Conservation (phyloP, 2,797 vertebrate genomes). For the Miopithecus talapoin region DNA sequence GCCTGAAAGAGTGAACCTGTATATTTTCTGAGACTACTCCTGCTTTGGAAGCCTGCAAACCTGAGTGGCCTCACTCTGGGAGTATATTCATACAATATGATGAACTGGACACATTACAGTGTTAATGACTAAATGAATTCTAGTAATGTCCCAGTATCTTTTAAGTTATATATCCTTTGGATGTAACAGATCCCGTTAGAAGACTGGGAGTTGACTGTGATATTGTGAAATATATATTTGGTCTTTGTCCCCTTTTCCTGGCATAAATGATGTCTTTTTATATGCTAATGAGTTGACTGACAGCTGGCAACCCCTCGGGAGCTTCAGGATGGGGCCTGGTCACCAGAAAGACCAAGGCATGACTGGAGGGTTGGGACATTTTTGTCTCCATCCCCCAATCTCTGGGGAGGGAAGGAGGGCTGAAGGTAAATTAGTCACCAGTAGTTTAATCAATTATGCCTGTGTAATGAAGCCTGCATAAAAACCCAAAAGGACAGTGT, state of each 20-base stretch:
- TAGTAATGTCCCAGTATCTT: not conserved
- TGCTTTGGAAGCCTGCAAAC: not conserved
- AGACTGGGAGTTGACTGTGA: not conserved
- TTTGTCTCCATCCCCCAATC: not conserved
- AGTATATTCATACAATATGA: not conserved
- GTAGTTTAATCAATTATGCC: not conserved
- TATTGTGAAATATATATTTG: not conserved
- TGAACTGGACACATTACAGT: not conserved
- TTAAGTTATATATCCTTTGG: not conserved
- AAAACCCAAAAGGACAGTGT: not conserved
- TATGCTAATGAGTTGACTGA: not conserved
- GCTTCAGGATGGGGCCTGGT: not conserved
- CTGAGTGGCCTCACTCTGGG: not conserved
- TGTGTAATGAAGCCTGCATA: not conserved
- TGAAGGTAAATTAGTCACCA: not conserved
- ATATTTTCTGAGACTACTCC: not conserved
- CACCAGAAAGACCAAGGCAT: not conserved
- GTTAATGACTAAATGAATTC: not conserved
- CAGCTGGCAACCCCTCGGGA: not conserved
- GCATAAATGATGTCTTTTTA: not conserved
- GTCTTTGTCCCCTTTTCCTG: not conserved
- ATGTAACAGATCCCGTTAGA: not conserved
- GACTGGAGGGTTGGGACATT: not conserved
- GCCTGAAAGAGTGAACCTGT: not conserved
- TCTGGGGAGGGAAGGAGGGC: not conserved